phyloP scores from a whole-genome alignment of 2,797 vertebrate genomes.

The Platyrinchus mystaceus region DNA sequence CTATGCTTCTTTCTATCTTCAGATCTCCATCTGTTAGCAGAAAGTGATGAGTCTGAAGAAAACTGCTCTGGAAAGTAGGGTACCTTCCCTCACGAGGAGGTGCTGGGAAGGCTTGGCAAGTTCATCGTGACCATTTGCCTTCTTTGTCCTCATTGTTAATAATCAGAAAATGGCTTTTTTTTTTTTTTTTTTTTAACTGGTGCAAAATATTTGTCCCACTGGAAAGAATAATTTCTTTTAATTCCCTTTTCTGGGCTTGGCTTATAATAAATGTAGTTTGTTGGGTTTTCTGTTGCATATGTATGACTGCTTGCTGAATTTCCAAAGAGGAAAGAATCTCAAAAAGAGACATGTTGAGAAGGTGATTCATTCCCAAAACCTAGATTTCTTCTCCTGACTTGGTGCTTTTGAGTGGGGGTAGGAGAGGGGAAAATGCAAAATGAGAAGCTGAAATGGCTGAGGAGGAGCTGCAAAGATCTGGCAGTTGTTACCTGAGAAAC shows the following conservation, averaged over 20 bases:
- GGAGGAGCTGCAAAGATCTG: background rate
- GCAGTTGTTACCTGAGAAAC: background rate
- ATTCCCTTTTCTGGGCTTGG: background rate
- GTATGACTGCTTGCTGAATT: conserved; percentile 38
- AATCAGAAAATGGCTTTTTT: background rate
- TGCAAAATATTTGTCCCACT: background rate
- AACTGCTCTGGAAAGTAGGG: conserved; percentile 54
- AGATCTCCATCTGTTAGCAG: conserved; percentile 62
- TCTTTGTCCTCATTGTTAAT: conserved; percentile 2
- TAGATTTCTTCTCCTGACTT: background rate
- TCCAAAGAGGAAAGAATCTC: background rate
- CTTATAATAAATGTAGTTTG: background rate
- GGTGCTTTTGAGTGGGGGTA: background rate
- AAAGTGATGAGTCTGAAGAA: conserved; percentile 65
- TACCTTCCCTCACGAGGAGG: background rate
- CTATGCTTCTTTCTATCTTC: conserved; percentile 56
- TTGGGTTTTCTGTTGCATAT: conserved; percentile 40
- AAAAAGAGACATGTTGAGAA: background rate
- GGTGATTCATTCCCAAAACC: conserved; percentile 40
- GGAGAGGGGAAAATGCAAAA: background rate
- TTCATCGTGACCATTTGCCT: background rate
- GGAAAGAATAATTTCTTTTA: background rate
- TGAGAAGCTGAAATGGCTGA: background rate
- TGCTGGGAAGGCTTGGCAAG: background rate
- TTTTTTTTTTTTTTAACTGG: background rate